Base-by-base conservation (phyloP, 1,140 invertebrate genomes). In the Euura saliciscinereae region DNA sequence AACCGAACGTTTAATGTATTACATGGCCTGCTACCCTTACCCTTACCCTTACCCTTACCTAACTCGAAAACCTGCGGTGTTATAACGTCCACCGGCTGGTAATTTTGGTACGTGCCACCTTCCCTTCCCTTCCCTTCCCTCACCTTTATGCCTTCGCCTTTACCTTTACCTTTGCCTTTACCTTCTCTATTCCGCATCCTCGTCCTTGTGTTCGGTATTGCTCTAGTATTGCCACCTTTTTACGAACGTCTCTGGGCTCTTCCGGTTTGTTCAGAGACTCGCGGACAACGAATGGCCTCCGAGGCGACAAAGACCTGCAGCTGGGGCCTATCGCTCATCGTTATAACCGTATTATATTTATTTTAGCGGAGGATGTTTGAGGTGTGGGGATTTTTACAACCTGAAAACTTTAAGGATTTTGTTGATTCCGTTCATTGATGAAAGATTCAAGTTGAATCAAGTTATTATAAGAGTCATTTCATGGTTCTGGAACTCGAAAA, bases 51-150 rank as follows among this genome's bases (percentile, higher is more conserved):
- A n/a, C 51, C 51, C 28, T 28, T 28, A 28, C 28, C 28, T 28
- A 28, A 28, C 28, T 28, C 51, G 51, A 59, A 59, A 59, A 59
- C 51, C 51, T 59, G 51, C 51, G 51, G 51, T 8, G 51, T 59
- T n/a, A 59, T 28, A 28, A 28, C 28, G 28, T 28, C 28, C 51
- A 8, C 6, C 51, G 8, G 51, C 8, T 59, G 51, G 8, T 59
- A 59, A 11, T 59, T 59, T 59, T 59, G 51, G 51, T 59, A n/a
- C 51, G 51, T 59, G 51, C 51, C 51, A 59, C 51, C 51, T 59
- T 59, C 6, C 51, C 51, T 59, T 7, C 46, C 6, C 6, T 6
- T 6, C 6, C 11, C 6, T 11, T n/a, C 51, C 0, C 8, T n/a
- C 13, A 59, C 51, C 51, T 59, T 59, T 59, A 11, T 28, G 28